Percentiles rank a stretch among this genome's conserved stretches.
Evolutionary conservation across 2,888 invertebrate species (phyloP).

Genomic region (Melitaea athalia): DNA sequence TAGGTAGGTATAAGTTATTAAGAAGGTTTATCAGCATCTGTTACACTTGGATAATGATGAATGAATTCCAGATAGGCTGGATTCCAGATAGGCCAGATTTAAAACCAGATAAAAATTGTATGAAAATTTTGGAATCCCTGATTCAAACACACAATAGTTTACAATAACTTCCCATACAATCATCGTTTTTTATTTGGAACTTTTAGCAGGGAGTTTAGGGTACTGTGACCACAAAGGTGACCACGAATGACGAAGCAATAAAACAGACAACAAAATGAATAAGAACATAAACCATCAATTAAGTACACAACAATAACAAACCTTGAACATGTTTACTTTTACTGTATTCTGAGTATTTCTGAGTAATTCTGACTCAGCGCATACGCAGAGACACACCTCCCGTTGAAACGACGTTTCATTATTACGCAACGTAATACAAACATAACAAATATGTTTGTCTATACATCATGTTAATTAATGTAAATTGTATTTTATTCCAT

Average conservation of each 20-base stretch:
- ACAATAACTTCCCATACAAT: too few species aligned
- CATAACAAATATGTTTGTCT: neutral
- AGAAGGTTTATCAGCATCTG: too few species aligned
- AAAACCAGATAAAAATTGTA: too few species aligned
- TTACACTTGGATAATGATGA: too few species aligned
- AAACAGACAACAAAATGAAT: slow-evolving; percentile 20
- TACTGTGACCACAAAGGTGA: neutral
- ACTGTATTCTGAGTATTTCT: slow-evolving; percentile 10
- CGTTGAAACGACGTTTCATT: slow-evolving; percentile 45
- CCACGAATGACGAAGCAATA: neutral
- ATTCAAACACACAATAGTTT: too few species aligned
- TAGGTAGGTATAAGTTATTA: too few species aligned
- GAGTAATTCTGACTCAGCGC: slow-evolving; percentile 36
- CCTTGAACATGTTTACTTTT: slow-evolving; percentile 47
- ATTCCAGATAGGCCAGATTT: too few species aligned
- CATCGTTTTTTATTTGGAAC: too few species aligned
- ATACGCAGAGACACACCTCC: slow-evolving; percentile 52
- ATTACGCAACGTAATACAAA: slow-evolving; percentile 19
- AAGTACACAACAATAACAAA: slow-evolving; percentile 29
- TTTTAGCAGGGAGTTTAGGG: too few species aligned
- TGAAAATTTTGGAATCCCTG: too few species aligned
- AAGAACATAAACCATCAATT: slow-evolving; percentile 20
- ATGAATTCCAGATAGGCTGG: too few species aligned
- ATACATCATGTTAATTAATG: slow-evolving; percentile 3
- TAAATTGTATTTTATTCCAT: slow-evolving; percentile 5